A percentile compares a stretch with the other conserved stretches of the same genome.
Conservation (phyloP, 2,797 vertebrate species). For the Acanthis flammea region DNA sequence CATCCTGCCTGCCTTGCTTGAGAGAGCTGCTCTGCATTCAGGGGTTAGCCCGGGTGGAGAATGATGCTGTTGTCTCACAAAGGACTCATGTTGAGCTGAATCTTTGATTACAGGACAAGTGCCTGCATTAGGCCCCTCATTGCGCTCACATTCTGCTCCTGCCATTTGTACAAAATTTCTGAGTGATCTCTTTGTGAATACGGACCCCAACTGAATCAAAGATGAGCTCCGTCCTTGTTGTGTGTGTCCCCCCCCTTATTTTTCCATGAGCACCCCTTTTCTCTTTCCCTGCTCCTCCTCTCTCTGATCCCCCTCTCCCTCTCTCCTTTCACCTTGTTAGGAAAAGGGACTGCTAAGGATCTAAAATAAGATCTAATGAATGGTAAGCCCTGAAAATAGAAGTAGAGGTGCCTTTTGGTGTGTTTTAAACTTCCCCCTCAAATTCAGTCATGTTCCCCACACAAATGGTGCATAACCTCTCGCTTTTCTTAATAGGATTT, state of each 20-base stretch:
- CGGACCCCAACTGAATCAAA: conserved; percentile 60
- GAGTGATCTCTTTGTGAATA: conserved; percentile 66
- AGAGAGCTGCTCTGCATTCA: conserved; percentile 50
- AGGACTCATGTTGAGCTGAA: conserved; percentile 69
- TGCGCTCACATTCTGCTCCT: conserved; percentile 42
- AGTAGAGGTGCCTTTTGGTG: background rate
- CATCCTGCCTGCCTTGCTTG: conserved; percentile 19
- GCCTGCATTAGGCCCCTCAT: conserved; percentile 60
- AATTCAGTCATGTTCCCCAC: conserved; percentile 36
- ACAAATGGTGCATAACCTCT: conserved; percentile 28
- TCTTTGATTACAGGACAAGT: conserved; percentile 68
- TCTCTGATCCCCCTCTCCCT: background rate
- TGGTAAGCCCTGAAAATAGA: background rate
- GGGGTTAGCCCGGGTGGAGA: conserved; percentile 2
- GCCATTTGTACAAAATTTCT: conserved; percentile 61
- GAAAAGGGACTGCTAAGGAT: background rate
- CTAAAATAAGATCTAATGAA: background rate
- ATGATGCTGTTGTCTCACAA: conserved; percentile 63
- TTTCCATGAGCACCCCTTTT: background rate
- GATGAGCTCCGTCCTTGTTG: background rate
- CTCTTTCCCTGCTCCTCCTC: background rate
- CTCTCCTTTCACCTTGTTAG: conserved; percentile 7
- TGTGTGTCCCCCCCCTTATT: background rate
- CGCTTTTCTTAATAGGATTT: conserved; percentile 71
- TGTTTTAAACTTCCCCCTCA: background rate